These are phyloP conservation scores for Pachycephus smyrnensis DNA, from an alignment of 2,888 invertebrate species.

Conservation along the genomic window DNA sequence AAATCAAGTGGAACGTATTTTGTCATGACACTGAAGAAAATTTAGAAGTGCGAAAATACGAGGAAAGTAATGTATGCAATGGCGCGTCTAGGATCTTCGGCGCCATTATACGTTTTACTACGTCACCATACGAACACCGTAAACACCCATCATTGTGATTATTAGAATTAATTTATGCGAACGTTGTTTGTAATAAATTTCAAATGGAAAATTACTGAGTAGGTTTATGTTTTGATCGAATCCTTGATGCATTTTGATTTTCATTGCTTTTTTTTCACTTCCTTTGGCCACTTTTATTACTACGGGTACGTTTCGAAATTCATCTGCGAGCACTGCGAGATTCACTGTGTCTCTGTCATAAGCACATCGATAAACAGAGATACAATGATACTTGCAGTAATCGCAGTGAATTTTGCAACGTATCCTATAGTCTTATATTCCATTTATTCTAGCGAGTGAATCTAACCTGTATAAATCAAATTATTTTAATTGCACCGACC, in stretches of 20 bases:
- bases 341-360: background rate
- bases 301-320: background rate
- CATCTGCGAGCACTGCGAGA: background rate
- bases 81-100: background rate
- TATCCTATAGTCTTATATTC: background rate
- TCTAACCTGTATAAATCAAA: background rate
- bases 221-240: too few species aligned
- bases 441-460: background rate
- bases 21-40: background rate
- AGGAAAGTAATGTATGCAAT: background rate
- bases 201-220: conserved; percentile 24
- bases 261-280: conserved; percentile 18
- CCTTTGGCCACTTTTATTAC: background rate
- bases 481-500: too few species aligned
- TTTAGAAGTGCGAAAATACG: background rate
- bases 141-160: conserved; percentile 39
- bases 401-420: background rate
- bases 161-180: conserved; percentile 43
- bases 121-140: background rate
- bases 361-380: background rate
- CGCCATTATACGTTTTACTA: background rate
- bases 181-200: conserved; percentile 51
- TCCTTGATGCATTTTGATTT: background rate
- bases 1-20: background rate
- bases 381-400: background rate